A percentile compares a stretch with the other conserved stretches of the same genome.
Evolutionary conservation across 35 echinoderm and acorn worm species (phyloP).

Genomic region (Ophiothrix spiculata): DNA sequence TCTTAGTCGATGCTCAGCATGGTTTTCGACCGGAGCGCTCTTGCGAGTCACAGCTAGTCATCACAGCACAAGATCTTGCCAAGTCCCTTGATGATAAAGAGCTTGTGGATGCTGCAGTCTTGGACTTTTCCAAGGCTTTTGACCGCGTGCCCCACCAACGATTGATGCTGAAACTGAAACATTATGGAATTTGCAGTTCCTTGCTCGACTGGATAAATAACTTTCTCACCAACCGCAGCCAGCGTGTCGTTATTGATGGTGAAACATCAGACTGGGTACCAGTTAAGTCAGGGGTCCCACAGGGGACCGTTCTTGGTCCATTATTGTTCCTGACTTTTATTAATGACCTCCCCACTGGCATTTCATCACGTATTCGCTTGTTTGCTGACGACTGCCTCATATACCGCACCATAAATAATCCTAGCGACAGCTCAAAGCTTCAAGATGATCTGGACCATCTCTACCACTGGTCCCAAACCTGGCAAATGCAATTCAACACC

Average conservation of each 20-base stretch:
- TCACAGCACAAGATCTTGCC: background rate
- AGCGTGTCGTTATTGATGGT: conserved; percentile 56
- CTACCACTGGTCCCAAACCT: background rate
- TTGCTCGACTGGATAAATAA: background rate
- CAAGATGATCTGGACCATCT: background rate
- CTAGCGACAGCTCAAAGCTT: background rate
- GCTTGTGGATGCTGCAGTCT: background rate
- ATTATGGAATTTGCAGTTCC: background rate
- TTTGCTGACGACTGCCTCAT: background rate
- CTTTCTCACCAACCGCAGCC: conserved; percentile 31
- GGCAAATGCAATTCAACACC: background rate
- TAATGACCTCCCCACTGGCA: conserved; percentile 23
- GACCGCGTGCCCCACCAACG: background rate
- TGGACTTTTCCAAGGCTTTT: background rate
- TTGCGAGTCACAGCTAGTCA: background rate
- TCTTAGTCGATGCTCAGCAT: background rate
- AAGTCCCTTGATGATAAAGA: background rate
- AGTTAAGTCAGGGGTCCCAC: conserved; percentile 48
- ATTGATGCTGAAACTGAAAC: background rate
- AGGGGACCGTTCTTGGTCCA: conserved; percentile 60
- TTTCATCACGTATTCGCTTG: background rate
- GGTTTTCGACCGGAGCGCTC: background rate
- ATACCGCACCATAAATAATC: background rate
- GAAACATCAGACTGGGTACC: background rate
- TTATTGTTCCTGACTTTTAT: conserved; percentile 52